Evolutionary conservation across 2,888 invertebrate species (phyloP), one percentile per base, ranked within the genome.

Genomic region (Stictocephala bisonia): DNA sequence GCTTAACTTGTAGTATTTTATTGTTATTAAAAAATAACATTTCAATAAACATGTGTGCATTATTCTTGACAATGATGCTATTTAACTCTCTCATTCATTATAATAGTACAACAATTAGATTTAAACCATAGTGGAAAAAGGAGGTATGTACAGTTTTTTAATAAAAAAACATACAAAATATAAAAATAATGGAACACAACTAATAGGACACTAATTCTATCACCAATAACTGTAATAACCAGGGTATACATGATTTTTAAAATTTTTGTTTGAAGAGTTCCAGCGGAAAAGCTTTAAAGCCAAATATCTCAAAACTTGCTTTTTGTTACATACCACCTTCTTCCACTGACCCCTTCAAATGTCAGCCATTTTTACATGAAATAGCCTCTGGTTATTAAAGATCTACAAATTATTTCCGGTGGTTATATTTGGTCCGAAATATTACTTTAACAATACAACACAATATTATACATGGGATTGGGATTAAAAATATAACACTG

Each of bases 271-370:
- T n/a, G 27, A 56, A 56, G 27, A 24, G 56, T 60, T 60, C 60
- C 60, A 60, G 60, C 31, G 18, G 20, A 60, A 31, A 60, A 60
- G 15, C 64, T 64, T 64, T 41, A 41, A 64, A 24, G 24, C 41
- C 41, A 15, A 41, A 41, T 64, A 64, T 64, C 64, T 64, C 64
- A 35, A 64, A 41, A 64, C 40, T 64, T 41, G 22, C 24, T 64
- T 64, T 64, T 27, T 64, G 64, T 41, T 13, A 64, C 64, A 40
- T 64, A 64, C 64, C 60, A 1, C 60, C 60, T 60, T 60, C 60
- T 35, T 60, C 60, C 64, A 60, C 60, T 60, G 35, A 60, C 35
- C 60, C 31, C 60, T 60, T 60, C 53, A 22, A 26, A n/a, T n/a
- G n/a, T n/a, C n/a, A n/a, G n/a, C n/a, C n/a, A n/a, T n/a, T n/a